Base-by-base conservation (phyloP, 2,888 invertebrate genomes). In the Salpingus planirostris region DNA sequence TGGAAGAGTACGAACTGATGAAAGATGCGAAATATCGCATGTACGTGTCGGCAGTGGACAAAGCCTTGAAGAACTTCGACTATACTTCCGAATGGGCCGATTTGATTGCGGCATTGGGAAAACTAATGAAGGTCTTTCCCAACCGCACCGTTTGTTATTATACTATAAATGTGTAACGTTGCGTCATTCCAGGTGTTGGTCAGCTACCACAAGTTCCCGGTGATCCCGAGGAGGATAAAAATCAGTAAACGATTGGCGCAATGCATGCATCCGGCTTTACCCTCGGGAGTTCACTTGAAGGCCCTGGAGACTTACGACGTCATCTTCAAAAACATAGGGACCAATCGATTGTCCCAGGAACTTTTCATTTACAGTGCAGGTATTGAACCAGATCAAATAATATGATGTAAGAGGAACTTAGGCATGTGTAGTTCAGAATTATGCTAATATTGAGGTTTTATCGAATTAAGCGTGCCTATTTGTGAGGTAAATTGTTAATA, bases 21-120 rank as follows among this genome's bases (percentile, higher is more conserved):
- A 79, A 78, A 49, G 86, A 87, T 64, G 75, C 82, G 11, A 87
- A 87, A 62, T 88, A 86, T 64, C 72, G 86, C 48, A 76, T 79
- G 70, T 81, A 84, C 62, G 81, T 81, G 44, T 76, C 78, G 24
- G 78, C 81, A 41, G 79, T 92, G 31, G 91, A 92, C 60, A 89
- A 87, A 63, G 88, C 88, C 10, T 67, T 92, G 40, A 87, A 85
- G 58, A 85, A 80, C 62, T 93, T 92, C 66, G 92, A 93, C 56
- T 85, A 84, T 57, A 88, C 90, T n/a, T 85, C 85, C 50, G 91
- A 92, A 73, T 92, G 92, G 92, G 88, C 91, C 33, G 92, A 93
- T 67, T 70, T 92, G 29, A 92, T 93, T 53, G 82, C 88, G 31
- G 89, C 90, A 3, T 66, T 93, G 15, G 87, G 84, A 28, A 91